phyloP scores from a whole-genome alignment of 2,797 vertebrate genomes.

The Choloepus didactylus region DNA sequence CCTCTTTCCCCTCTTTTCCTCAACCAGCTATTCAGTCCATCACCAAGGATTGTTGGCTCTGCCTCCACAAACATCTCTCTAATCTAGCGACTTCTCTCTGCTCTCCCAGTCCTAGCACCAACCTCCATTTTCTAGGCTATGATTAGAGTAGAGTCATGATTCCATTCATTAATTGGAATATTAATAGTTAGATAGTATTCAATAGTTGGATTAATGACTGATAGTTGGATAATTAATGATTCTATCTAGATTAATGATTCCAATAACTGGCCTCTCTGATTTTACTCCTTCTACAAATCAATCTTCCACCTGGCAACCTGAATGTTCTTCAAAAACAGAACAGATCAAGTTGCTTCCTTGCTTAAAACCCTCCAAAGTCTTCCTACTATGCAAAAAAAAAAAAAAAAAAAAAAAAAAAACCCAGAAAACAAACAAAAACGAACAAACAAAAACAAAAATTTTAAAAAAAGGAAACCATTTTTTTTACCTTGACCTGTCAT shows the following conservation, averaged over 20 bases:
- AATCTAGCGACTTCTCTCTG: too few species aligned
- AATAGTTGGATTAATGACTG: too few species aligned
- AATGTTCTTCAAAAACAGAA: slow-evolving; percentile 15
- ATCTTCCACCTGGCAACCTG: background rate
- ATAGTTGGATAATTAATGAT: too few species aligned
- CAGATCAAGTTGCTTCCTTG: background rate
- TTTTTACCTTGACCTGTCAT: background rate
- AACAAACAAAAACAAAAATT: too few species aligned
- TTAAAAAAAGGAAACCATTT: background rate
- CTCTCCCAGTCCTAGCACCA: background rate
- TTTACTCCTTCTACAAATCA: background rate
- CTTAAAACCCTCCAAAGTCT: background rate
- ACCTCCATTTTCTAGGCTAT: background rate
- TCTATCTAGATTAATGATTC: background rate
- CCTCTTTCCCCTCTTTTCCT: background rate
- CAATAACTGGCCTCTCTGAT: background rate
- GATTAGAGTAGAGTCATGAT: too few species aligned
- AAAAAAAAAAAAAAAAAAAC: too few species aligned
- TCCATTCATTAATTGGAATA: too few species aligned
- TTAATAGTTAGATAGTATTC: too few species aligned
- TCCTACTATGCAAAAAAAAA: background rate
- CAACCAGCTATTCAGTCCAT: background rate
- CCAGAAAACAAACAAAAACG: too few species aligned
- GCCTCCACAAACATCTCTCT: background rate
- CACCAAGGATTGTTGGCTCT: background rate